Base-by-base conservation (phyloP, 2,797 vertebrate genomes). In the Myiothlypis chrysogaster region DNA sequence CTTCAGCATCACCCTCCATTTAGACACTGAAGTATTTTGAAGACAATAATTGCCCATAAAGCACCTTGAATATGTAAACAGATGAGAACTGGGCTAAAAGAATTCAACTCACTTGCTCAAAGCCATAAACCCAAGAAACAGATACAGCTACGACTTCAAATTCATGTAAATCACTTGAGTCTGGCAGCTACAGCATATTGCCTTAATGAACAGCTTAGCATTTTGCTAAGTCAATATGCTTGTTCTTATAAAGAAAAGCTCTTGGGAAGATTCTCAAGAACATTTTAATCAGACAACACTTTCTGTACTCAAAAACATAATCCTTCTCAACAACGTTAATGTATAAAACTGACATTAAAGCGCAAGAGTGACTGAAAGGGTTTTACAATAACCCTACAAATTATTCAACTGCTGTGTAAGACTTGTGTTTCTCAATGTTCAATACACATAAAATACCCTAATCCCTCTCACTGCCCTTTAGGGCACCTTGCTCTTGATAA, bases 361-460 rank as follows among this genome's bases (percentile, higher is more conserved):
- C 63, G 32, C 34, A 76, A 55, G 8, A 52, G 4, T 16, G 50
- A 78, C 57, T 71, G 20, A 81, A 88, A n/a, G 14, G 41, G 27
- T 50, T 83, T 77, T 69, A 56, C 24, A 50, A 23, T 41, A 84
- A 66, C 9, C 9, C 21, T 63, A 64, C 32, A 57, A 35, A 80
- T 79, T 43, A 60, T 60, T 85, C 30, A 70, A 8, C 20, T 68
- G 16, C 34, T 37, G 30, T 1, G 0, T 16, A 34, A 50, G n/a
- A 46, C 10, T 43, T 21, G 3, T 27, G 27, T 27, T 92, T 27
- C 43, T 87, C 64, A 16, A 4, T 18, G 9, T 27, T 57, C 44
- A n/a, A 16, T 24, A 53, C 3, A 30, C 0, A 0, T 7, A 79
- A 57, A 7, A 56, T 28, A 28, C 14, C 7, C 41, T 70, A 39